Percentiles rank a stretch among this genome's conserved stretches.
Conservation (phyloP, 2,113 vertebrate species). For the Malurus melanocephalus region DNA sequence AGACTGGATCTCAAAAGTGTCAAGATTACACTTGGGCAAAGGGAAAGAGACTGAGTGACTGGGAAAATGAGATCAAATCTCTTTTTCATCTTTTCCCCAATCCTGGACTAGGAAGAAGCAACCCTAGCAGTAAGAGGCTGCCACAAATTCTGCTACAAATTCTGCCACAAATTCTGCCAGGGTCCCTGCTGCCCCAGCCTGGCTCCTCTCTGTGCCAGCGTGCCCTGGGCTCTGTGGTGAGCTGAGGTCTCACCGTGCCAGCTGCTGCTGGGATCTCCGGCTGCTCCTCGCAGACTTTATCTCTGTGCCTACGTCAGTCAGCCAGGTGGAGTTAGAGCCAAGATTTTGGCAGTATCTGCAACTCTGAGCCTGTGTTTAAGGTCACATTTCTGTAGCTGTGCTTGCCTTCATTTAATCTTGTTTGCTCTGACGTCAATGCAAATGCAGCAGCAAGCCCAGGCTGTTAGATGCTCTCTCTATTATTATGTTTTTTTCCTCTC, state of each 20-base stretch:
- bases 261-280: not conserved
- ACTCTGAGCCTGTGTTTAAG: conserved; percentile 38
- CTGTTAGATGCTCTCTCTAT: conserved; percentile 25
- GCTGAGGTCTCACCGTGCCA: not conserved
- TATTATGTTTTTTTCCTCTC: not conserved
- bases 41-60: not conserved
- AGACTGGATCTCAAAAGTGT: not conserved
- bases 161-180: not conserved
- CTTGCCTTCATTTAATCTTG: conserved; percentile 59
- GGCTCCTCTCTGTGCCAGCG: not conserved
- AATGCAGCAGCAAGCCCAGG: conserved; percentile 52
- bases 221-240: not conserved
- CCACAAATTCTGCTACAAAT: not conserved
- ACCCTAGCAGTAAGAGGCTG: not conserved
- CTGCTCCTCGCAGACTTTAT: not conserved
- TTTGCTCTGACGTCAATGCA: conserved; percentile 68
- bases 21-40: not conserved
- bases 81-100: not conserved
- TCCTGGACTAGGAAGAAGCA: not conserved
- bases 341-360: conserved; percentile 44
- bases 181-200: not conserved
- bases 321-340: conserved; percentile 16
- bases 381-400: conserved; percentile 58
- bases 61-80: not conserved
- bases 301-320: not conserved